Percentiles rank a stretch among this genome's conserved stretches.
Evolutionary conservation across 1,140 invertebrate genomes (phyloP).

Genomic region (Dolichoris vasculosae): DNA sequence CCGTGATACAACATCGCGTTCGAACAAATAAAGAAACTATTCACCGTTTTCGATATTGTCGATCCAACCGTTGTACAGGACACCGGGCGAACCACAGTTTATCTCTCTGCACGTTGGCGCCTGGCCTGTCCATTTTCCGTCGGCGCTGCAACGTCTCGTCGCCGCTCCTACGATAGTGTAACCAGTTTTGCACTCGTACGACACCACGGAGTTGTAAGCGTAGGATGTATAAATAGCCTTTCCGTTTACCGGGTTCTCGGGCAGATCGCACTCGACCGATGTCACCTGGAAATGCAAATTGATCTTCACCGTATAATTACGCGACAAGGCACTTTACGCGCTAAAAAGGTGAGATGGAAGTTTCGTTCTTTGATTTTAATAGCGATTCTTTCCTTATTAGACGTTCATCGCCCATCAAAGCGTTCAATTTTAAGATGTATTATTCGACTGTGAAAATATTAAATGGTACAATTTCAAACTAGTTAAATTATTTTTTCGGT

Average conservation of each 20-base stretch:
- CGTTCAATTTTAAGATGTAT: background rate
- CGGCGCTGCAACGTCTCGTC: slow-evolving; percentile 91
- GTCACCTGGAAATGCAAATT: slow-evolving; percentile 76
- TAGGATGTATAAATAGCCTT: slow-evolving; percentile 93
- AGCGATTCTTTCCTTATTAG: no score
- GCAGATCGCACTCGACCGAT: slow-evolving; percentile 91
- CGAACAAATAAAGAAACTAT: background rate
- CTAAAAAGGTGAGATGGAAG: background rate
- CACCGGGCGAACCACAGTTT: slow-evolving; percentile 92
- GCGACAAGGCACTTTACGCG: slow-evolving; percentile 15
- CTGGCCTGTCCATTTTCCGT: slow-evolving; percentile 92
- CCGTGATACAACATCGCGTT: no score
- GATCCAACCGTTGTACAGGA: slow-evolving; percentile 95
- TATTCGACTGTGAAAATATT: background rate
- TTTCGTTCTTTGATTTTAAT: background rate
- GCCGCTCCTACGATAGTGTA: slow-evolving; percentile 91
- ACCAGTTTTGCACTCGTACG: slow-evolving; percentile 94
- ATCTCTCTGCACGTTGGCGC: slow-evolving; percentile 95
- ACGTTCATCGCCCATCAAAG: background rate
- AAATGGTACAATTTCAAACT: background rate
- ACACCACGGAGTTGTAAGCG: slow-evolving; percentile 94
- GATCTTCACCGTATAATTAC: slow-evolving; percentile 14
- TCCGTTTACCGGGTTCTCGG: slow-evolving; percentile 91
- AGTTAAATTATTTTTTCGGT: background rate
- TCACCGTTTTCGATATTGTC: slow-evolving; percentile 88